These are phyloP conservation scores for Chelidonichthys spinosus DNA, from an alignment of 2,797 vertebrate genomes.

Conservation along the genomic window DNA sequence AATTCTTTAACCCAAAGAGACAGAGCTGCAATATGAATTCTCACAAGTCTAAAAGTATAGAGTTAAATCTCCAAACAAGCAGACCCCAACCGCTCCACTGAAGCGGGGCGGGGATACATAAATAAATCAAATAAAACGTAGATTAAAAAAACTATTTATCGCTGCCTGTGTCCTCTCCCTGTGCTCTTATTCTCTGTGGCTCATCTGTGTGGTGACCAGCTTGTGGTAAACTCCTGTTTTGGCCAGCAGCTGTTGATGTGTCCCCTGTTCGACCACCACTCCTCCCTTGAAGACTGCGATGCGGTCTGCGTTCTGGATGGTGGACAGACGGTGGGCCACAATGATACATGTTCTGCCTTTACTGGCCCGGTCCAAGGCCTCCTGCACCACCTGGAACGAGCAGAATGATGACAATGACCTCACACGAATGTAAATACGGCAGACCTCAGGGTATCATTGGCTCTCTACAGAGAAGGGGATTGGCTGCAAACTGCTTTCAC, in stretches of 20 bases:
- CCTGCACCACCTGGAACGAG: slow-evolving; percentile 90
- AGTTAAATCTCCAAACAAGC: neutral
- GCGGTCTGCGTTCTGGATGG: slow-evolving; percentile 92
- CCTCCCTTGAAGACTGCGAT: slow-evolving; percentile 91
- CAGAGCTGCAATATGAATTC: neutral
- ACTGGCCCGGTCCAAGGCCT: slow-evolving; percentile 92
- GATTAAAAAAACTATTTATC: neutral
- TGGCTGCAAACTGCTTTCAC: neutral
- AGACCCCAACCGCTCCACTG: neutral
- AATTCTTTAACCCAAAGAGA: neutral
- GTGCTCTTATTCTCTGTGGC: slow-evolving; percentile 35
- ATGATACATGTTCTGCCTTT: slow-evolving; percentile 93
- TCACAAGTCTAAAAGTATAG: neutral
- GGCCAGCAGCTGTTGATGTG: slow-evolving; percentile 92
- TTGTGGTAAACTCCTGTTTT: slow-evolving; percentile 89
- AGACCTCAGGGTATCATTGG: neutral
- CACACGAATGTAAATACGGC: neutral
- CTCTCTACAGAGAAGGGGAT: neutral
- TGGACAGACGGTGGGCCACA: slow-evolving; percentile 94
- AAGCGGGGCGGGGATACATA: neutral
- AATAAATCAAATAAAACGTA: neutral
- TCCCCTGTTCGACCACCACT: slow-evolving; percentile 88
- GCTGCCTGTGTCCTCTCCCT: neutral
- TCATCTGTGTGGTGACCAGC: slow-evolving; percentile 89
- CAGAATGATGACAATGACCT: neutral